Conservation (phyloP, 2,113 vertebrate species). For the Alouatta palliata region DNA sequence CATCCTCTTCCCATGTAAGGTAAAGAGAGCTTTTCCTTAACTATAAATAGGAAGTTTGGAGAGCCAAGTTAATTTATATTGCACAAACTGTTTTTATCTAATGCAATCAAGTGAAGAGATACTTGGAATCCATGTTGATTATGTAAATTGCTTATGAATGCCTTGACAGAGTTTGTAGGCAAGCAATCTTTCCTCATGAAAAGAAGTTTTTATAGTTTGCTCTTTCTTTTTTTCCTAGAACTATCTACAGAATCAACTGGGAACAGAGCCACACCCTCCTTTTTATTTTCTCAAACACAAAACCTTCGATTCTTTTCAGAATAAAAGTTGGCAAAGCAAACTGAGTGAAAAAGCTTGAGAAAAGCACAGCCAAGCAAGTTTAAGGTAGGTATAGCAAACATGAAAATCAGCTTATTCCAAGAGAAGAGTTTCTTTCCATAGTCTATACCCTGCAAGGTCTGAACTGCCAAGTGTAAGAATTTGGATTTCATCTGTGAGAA, state of each 20-base stretch:
- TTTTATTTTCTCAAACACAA: not conserved
- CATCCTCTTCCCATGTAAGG: conserved; percentile 32
- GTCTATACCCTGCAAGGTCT: not conserved
- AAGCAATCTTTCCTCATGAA: conserved; percentile 31
- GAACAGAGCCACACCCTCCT: not conserved
- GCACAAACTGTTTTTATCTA: conserved; percentile 41
- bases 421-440: not conserved
- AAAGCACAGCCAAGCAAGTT: not conserved
- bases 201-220: not conserved
- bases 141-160: conserved; percentile 42
- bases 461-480: not conserved
- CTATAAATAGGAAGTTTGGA: not conserved
- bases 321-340: not conserved
- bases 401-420: not conserved
- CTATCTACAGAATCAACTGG: not conserved
- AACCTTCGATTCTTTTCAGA: not conserved
- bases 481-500: not conserved
- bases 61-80: conserved; percentile 24
- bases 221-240: not conserved
- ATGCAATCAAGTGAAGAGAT: conserved; percentile 9
- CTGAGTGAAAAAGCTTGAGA: not conserved
- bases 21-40: not conserved
- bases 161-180: not conserved
- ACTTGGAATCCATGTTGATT: conserved; percentile 27
- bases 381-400: not conserved